Conservation (phyloP, 35 echinoderm and acorn worm species). For the Antedon bifida region DNA sequence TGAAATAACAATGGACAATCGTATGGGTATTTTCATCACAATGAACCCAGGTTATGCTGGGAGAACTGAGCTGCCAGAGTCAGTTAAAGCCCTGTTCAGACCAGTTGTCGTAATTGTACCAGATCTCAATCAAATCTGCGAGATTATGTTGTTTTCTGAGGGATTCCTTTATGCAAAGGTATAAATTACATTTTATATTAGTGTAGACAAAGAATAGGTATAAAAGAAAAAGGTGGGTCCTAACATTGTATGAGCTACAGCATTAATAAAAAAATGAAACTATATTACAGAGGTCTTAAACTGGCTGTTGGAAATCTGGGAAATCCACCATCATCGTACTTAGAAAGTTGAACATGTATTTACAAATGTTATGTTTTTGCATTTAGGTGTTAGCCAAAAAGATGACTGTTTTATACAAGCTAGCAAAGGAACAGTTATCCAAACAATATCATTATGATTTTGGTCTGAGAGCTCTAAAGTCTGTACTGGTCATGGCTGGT, state of each 20-base stretch:
- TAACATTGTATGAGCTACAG: too few species aligned
- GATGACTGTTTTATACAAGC: constrained; percentile 98
- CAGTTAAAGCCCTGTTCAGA: constrained; percentile 96
- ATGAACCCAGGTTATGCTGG: constrained; percentile 99
- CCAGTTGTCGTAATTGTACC: constrained; percentile 97
- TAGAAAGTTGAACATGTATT: too few species aligned
- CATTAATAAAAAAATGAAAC: too few species aligned
- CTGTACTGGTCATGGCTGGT: constrained; percentile 97
- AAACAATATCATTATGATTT: constrained; percentile 99
- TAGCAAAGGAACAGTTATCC: constrained; percentile 88
- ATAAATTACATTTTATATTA: too few species aligned
- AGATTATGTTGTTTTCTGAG: constrained; percentile 98
- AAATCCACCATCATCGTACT: too few species aligned
- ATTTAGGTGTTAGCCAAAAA: constrained; percentile 84
- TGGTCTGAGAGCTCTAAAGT: constrained; percentile 87
- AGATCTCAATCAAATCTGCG: constrained; percentile 94
- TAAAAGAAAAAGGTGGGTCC: neutral
- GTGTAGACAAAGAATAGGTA: neutral
- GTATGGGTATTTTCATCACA: constrained; percentile 99
- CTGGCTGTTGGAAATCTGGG: too few species aligned
- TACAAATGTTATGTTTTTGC: too few species aligned
- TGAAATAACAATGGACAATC: constrained; percentile 90
- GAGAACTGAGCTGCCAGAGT: constrained; percentile 91
- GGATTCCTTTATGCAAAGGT: constrained; percentile 97
- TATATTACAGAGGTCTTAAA: too few species aligned